These are phyloP conservation scores for Timema cristinae DNA, from an alignment of 2,888 invertebrate genomes.

Conservation along the genomic window DNA sequence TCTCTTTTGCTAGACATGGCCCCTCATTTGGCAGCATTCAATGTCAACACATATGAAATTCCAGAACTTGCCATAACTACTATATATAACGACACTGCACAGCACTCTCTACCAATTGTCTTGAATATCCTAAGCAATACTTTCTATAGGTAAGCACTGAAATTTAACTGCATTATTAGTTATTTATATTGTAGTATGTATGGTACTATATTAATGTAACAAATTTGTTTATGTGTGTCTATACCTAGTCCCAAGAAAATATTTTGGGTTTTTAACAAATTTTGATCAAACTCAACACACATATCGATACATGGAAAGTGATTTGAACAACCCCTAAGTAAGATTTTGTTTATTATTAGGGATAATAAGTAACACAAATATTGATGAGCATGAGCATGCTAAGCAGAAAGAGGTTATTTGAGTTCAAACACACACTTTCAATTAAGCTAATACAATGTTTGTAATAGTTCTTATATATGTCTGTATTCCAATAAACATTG, in stretches of 20 bases:
- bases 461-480: no score
- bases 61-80: slow-evolving; percentile 57
- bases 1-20: slow-evolving; percentile 58
- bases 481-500: no score
- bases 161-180: background rate
- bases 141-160: slow-evolving; percentile 56
- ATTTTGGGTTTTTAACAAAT: background rate
- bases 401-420: no score
- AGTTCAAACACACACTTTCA: no score
- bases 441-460: no score
- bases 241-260: background rate
- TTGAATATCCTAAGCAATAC: slow-evolving; percentile 68
- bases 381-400: no score
- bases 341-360: no score
- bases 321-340: no score
- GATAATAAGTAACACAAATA: no score
- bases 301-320: no score
- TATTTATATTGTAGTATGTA: background rate
- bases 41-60: slow-evolving; percentile 52
- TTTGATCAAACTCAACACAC: no score
- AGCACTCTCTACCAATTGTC: slow-evolving; percentile 73
- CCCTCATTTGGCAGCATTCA: slow-evolving; percentile 64
- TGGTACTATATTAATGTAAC: background rate
- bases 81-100: slow-evolving; percentile 73
- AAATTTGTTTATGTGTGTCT: no score